Evolutionary conservation across 2,113 vertebrate genomes (phyloP), one percentile per base, ranked within the genome.

Genomic region (Coregonus clupeaformis): DNA sequence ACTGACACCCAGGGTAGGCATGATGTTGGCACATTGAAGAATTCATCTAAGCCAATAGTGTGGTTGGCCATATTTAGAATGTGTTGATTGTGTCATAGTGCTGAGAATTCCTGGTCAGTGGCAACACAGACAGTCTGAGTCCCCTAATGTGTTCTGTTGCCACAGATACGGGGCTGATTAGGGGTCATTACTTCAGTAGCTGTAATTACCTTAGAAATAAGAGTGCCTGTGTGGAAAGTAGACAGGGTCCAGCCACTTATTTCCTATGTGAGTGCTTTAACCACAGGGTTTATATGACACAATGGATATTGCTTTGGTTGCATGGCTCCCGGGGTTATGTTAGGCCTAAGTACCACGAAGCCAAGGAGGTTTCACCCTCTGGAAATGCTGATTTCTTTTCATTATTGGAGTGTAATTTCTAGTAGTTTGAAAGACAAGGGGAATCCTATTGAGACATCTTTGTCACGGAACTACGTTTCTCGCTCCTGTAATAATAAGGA

Each of bases 81-180:
- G 32, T 16, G 22, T 36, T 55, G 7, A 1, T 9, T 42, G 36
- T 73, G 74, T 62, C 18, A 64, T 2, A 60, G 73, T 42, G 59
- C 42, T 16, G 30, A 27, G 59, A 45, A 32, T 69, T 68, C 45
- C 47, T 32, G 71, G 71, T 60, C 75, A n/a, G 71, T 24, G 71
- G 69, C 75, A 49, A 49, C 42, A 49, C 57, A 57, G 57, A 42
- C 36, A 42, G 29, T 24, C 62, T 4, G 49, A 80, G 72, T 79
- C 81, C 82, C 36, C 77, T 74, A 78, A 74, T 85, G 73, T 64
- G 77, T 71, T 88, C 80, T 57, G 81, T 86, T 87, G 71, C 78
- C 82, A 86, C 82, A 80, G 84, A 87, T 83, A 85, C 77, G 36
- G 76, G 75, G 69, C 73, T 77, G 82, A 87, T 90, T 86, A 85